Evolutionary conservation across 2,113 vertebrate species (phyloP).

Genomic region (Odocoileus virginianus): DNA sequence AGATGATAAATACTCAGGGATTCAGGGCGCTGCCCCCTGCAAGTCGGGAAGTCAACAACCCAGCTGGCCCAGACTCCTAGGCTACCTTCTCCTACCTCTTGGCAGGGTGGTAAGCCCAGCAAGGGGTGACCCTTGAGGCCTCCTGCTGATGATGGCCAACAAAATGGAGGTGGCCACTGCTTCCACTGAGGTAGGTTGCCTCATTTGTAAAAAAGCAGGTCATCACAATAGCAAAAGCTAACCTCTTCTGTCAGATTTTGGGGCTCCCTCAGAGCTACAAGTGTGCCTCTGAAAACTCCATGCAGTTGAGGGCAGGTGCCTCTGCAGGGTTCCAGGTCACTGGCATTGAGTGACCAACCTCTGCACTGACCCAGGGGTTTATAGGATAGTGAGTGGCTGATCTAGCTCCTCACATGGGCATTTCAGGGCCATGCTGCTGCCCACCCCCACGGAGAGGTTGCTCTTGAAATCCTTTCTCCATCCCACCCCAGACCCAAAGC

Average conservation of each 20-base stretch:
- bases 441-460: fast-evolving
- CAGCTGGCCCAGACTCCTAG: background rate
- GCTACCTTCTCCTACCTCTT: background rate
- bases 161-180: background rate
- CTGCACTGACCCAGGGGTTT: too few species aligned
- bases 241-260: background rate
- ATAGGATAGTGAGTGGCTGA: background rate
- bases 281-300: background rate
- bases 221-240: background rate
- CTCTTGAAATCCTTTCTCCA: background rate
- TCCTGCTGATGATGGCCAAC: background rate
- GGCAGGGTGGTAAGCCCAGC: background rate
- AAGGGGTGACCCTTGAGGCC: background rate
- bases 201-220: background rate
- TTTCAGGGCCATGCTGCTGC: too few species aligned
- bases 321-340: background rate
- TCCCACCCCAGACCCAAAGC: background rate
- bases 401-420: background rate
- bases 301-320: background rate
- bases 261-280: background rate
- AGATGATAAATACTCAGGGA: constrained; percentile 55
- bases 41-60: background rate
- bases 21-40: constrained; percentile 8
- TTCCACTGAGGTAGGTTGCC: background rate
- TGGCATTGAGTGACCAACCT: background rate